Conservation (phyloP, 2,113 vertebrate species). For the Gobius niger region DNA sequence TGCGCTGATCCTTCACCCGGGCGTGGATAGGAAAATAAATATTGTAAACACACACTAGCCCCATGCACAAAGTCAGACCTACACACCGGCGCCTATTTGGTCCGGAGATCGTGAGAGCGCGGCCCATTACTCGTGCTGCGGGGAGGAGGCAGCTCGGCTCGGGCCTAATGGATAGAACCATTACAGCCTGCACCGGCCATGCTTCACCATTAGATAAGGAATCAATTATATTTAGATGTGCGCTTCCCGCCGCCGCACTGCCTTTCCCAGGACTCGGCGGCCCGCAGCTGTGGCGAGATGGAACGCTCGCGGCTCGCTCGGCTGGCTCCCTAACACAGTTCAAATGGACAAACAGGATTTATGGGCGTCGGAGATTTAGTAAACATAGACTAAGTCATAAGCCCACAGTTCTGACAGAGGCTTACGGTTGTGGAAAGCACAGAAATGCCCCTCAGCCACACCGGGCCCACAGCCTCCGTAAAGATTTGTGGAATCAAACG, state of each 20-base stretch:
- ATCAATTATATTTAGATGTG: conserved; percentile 56
- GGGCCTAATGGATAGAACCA: conserved; percentile 43
- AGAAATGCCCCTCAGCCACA: background rate
- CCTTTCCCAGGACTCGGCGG: background rate
- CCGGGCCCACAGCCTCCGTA: too few relatives aligned
- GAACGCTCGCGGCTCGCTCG: background rate
- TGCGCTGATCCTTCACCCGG: background rate
- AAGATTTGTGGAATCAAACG: too few relatives aligned
- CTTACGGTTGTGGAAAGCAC: background rate
- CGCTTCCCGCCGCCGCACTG: background rate
- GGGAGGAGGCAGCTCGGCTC: conserved; percentile 27
- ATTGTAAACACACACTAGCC: conserved; percentile 6
- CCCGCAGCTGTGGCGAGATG: conserved; percentile 9
- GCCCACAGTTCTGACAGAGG: background rate
- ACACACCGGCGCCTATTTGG: conserved; percentile 23
- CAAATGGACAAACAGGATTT: conserved; percentile 3
- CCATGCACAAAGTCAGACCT: background rate
- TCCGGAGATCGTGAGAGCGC: conserved; percentile 36
- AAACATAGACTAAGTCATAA: background rate
- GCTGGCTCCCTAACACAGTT: conserved; percentile 6
- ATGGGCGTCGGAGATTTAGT: background rate
- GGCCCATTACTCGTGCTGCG: conserved; percentile 42
- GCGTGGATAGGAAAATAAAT: conserved; percentile 1
- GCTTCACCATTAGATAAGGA: conserved; percentile 51
- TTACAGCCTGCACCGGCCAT: conserved; percentile 36